A percentile compares a stretch with the other conserved stretches of the same genome.
phyloP scores from a whole-genome alignment of 2,888 invertebrate species.

The Vanessa cardui region DNA sequence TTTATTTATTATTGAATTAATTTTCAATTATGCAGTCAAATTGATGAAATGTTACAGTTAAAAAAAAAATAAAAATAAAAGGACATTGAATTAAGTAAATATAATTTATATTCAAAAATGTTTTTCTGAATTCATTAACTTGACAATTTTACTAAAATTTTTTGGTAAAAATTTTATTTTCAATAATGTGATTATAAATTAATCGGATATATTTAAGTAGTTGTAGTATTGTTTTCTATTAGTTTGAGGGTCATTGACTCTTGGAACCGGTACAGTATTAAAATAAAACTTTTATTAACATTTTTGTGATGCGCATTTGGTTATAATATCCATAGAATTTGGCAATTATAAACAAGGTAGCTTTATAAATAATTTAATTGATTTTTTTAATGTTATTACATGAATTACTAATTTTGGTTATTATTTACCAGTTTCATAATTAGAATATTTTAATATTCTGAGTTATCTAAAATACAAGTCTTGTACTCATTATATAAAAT shows the following conservation, averaged over 20 bases:
- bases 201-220: background rate
- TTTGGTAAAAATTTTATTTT: background rate
- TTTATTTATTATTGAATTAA: too few species aligned
- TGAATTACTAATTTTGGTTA: background rate
- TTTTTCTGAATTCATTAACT: too few species aligned
- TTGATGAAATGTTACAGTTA: too few species aligned
- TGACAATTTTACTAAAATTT: too few species aligned
- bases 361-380: background rate
- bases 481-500: too few species aligned
- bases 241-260: slow-evolving; percentile 2
- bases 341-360: background rate
- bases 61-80: background rate
- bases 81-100: background rate
- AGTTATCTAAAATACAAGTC: background rate
- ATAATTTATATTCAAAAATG: too few species aligned
- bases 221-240: slow-evolving; percentile 7
- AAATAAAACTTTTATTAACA: slow-evolving; percentile 14
- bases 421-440: background rate
- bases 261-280: slow-evolving; percentile 7
- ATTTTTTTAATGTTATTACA: background rate
- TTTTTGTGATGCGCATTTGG: slow-evolving; percentile 1
- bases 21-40: too few species aligned
- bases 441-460: background rate
- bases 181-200: background rate
- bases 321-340: slow-evolving; percentile 6